Base-by-base conservation (phyloP, 2,797 vertebrate species). In the Premnoplex brunnescens region DNA sequence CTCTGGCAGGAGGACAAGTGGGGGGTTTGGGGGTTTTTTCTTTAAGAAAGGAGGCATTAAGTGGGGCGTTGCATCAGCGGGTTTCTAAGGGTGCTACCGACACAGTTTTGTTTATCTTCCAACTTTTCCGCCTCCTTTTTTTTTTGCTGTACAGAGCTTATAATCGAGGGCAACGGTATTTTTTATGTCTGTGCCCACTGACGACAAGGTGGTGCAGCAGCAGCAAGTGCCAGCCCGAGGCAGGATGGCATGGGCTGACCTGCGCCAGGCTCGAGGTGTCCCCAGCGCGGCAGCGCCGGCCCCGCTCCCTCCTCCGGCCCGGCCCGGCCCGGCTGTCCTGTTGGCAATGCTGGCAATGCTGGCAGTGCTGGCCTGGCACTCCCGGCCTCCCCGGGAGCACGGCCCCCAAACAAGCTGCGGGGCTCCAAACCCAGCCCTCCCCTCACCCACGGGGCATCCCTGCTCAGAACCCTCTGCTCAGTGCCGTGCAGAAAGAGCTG, bases 371-470 rank as follows among this genome's bases (percentile, higher is more conserved):
- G 0, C 49, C 84, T 7, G 49, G 9, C 66, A 32, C 36, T 30
- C 7, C 64, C 5, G 56, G 48, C 15, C 56, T 5, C 49, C 66
- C 41, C 11, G 36, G 13, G 2, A 46, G 64, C 74, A 12, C 17
- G 26, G 74, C 56, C 39, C 1, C 6, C 18, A 0, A 12, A 17
- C 73, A 2, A 5, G 16, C 30, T 3, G 26, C 8, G 39, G 26
- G 12, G 27, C 30, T 51, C 2, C 67, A 11, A 49, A 34, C 1
- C 2, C 67, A 44, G n/a, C 52, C 32, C 60, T 59, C 7, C 48
- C 56, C 36, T 9, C 5, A 0, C 0, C 69, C 8, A 1, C 13
- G 1, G 21, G 20, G 26, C 34, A 67, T 15, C 48, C 36, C 71
- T 15, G 64, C 72, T 51, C 5, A 18, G 10, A 9, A 8, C 8